Evolutionary conservation across 2,888 invertebrate genomes (phyloP).

Genomic region (Salpingus planirostris): DNA sequence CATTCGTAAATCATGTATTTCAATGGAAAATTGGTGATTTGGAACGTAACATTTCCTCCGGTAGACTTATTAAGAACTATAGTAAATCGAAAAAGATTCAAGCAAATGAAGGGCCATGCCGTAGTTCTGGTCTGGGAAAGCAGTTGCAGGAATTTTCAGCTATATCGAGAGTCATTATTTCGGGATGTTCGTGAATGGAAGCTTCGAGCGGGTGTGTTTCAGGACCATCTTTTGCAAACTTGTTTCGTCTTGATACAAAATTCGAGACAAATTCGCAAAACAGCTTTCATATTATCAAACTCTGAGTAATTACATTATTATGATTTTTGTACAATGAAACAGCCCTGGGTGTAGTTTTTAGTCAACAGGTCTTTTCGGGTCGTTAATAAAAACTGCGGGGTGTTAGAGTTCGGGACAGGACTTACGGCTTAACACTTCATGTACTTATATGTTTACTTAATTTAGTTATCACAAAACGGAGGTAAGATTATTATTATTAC

Average conservation of each 20-base stretch:
- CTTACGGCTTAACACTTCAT: slow-evolving; percentile 41
- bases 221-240: too few relatives aligned
- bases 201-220: too few relatives aligned
- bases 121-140: slow-evolving; percentile 17
- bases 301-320: slow-evolving; percentile 12
- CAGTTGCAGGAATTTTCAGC: too few relatives aligned
- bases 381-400: too few relatives aligned
- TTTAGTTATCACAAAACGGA: slow-evolving; percentile 12
- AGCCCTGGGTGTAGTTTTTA: slow-evolving; percentile 28
- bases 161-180: too few relatives aligned
- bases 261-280: slow-evolving; percentile 7
- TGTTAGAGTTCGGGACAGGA: slow-evolving; percentile 23
- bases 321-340: slow-evolving; percentile 15
- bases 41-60: slow-evolving; percentile 25
- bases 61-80: slow-evolving; percentile 2
- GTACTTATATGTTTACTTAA: slow-evolving; percentile 21
- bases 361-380: too few relatives aligned
- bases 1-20: too few relatives aligned
- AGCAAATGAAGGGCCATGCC: slow-evolving; percentile 43
- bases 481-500: too few relatives aligned
- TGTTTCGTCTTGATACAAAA: too few relatives aligned
- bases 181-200: too few relatives aligned
- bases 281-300: slow-evolving; percentile 6
- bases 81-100: slow-evolving; percentile 7
- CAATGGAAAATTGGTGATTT: slow-evolving; percentile 32